phyloP scores from a whole-genome alignment of 2,888 invertebrate species.

The Halictus ligatus region DNA sequence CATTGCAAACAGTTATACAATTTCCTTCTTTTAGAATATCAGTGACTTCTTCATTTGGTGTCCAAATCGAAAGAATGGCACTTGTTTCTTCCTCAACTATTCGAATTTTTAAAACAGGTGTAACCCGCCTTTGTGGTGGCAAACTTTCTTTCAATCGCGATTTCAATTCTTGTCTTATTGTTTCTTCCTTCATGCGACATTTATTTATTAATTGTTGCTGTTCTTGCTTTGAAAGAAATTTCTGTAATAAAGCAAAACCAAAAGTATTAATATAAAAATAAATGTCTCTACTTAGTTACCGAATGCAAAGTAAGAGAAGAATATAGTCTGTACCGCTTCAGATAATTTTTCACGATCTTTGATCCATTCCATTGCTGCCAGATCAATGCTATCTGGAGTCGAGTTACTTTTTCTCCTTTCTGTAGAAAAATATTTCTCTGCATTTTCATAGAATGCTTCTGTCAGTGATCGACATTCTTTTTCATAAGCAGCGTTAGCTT shows the following conservation, averaged over 20 bases:
- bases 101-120: slow-evolving; percentile 84
- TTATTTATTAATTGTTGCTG: slow-evolving; percentile 83
- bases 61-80: slow-evolving; percentile 89
- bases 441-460: slow-evolving; percentile 76
- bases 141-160: slow-evolving; percentile 75
- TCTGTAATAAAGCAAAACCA: slow-evolving; percentile 77
- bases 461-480: slow-evolving; percentile 72
- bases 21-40: slow-evolving; percentile 87
- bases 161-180: slow-evolving; percentile 75
- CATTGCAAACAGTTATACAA: slow-evolving; percentile 87
- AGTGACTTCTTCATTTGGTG: slow-evolving; percentile 87
- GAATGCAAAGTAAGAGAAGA: neutral
- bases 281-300: neutral
- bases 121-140: slow-evolving; percentile 81
- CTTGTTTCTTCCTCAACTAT: slow-evolving; percentile 83
- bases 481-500: slow-evolving; percentile 76
- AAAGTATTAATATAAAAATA: neutral
- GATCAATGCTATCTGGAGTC: slow-evolving; percentile 51
- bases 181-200: slow-evolving; percentile 69
- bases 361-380: slow-evolving; percentile 43
- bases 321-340: slow-evolving; percentile 33
- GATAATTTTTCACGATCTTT: slow-evolving; percentile 51
- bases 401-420: slow-evolving; percentile 48
- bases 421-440: slow-evolving; percentile 71
- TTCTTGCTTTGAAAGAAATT: slow-evolving; percentile 85